phyloP scores from a whole-genome alignment of 1,140 invertebrate genomes.

The Acromyrmex heyeri region DNA sequence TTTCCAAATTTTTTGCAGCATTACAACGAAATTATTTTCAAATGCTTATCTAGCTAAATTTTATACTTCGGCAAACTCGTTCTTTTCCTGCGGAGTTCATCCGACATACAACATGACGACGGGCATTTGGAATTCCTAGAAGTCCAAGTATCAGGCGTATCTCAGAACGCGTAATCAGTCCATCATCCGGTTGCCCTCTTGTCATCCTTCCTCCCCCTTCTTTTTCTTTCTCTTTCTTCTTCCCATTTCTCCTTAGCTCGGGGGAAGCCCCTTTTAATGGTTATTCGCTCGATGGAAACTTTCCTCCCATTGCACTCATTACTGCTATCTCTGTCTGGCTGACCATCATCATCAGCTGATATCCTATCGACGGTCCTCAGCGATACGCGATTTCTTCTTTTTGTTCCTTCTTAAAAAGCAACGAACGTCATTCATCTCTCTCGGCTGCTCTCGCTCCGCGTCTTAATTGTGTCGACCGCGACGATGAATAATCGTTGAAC shows the following conservation, averaged over 20 bases:
- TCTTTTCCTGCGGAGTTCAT: not conserved
- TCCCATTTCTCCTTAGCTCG: conserved; percentile 17
- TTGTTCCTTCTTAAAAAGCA: conserved; percentile 44
- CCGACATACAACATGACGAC: conserved; percentile 20
- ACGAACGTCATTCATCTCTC: conserved; percentile 31
- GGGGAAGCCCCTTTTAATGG: conserved; percentile 72
- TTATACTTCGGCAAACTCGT: too few species aligned
- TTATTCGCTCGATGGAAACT: conserved; percentile 81
- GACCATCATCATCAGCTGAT: conserved; percentile 78
- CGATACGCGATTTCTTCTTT: conserved; percentile 37
- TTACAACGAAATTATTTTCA: too few species aligned
- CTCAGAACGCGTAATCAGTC: conserved; percentile 70
- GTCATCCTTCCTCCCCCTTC: not conserved
- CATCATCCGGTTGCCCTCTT: conserved; percentile 70
- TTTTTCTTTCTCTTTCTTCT: not conserved
- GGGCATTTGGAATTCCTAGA: conserved; percentile 71
- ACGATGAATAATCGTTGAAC: conserved; percentile 54
- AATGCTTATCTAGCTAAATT: too few species aligned
- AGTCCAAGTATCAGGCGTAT: conserved; percentile 69
- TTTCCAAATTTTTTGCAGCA: too few species aligned
- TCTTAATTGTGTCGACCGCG: conserved; percentile 43
- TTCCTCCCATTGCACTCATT: conserved; percentile 80
- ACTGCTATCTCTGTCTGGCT: conserved; percentile 78
- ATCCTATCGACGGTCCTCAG: conserved; percentile 74
- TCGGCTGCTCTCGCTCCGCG: not conserved